Percentiles rank a stretch among this genome's conserved stretches.
These are phyloP conservation scores for Apamea anceps DNA, from an alignment of 2,888 invertebrate species.

Conservation along the genomic window DNA sequence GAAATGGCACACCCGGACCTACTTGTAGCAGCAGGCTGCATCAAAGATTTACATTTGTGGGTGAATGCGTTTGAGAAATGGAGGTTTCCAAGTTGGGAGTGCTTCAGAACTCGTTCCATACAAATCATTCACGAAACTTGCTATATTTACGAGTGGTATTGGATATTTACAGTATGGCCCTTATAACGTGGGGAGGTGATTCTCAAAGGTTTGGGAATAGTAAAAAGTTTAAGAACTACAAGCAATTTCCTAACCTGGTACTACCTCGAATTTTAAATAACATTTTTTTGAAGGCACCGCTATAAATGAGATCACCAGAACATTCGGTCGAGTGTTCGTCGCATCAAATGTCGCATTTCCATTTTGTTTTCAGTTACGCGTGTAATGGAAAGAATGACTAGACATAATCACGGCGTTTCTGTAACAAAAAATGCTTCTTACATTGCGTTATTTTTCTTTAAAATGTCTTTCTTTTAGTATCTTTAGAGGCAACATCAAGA, in stretches of 20 bases:
- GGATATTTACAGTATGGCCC: slow-evolving; percentile 24
- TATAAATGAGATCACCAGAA: slow-evolving; percentile 54
- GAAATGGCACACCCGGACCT: slow-evolving; percentile 59
- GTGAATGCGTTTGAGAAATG: slow-evolving; percentile 64
- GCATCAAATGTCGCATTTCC: slow-evolving; percentile 70
- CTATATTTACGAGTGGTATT: slow-evolving; percentile 43
- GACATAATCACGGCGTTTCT: slow-evolving; percentile 65
- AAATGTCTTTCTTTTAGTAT: slow-evolving; percentile 35
- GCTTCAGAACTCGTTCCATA: slow-evolving; percentile 64
- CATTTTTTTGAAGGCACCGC: slow-evolving; percentile 49
- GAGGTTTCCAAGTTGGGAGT: slow-evolving; percentile 51
- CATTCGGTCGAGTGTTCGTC: slow-evolving; percentile 59
- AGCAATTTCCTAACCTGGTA: slow-evolving; percentile 43
- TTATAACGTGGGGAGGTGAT: slow-evolving; percentile 6
- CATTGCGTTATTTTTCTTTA: slow-evolving; percentile 49
- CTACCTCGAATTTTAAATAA: slow-evolving; percentile 51
- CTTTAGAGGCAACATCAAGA: slow-evolving; percentile 30
- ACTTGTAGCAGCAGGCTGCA: slow-evolving; percentile 49
- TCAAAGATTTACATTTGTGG: slow-evolving; percentile 64
- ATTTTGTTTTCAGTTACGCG: slow-evolving; percentile 75
- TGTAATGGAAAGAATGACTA: slow-evolving; percentile 78
- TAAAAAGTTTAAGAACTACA: slow-evolving; percentile 35
- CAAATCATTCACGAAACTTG: slow-evolving; percentile 58
- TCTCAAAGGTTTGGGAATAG: slow-evolving; percentile 36
- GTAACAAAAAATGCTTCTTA: slow-evolving; percentile 53